A percentile compares a stretch with the other conserved stretches of the same genome.
These are phyloP conservation scores for Telmatherina bonti DNA, from an alignment of 2,797 vertebrate genomes.

Conservation along the genomic window DNA sequence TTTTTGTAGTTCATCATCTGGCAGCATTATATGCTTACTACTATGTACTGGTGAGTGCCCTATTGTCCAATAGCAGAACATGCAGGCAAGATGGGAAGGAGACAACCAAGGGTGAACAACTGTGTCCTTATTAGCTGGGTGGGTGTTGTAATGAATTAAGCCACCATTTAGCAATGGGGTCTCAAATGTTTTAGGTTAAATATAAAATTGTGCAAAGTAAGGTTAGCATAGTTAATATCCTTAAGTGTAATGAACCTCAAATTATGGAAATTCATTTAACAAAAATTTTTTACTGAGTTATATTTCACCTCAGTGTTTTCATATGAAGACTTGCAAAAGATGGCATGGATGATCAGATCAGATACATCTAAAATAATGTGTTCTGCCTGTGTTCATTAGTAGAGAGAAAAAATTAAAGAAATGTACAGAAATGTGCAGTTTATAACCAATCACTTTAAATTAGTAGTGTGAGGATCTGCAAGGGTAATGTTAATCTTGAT, in stretches of 20 bases:
- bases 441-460: neutral
- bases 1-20: constrained; percentile 96
- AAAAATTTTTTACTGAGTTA: neutral
- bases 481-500: constrained; percentile 5
- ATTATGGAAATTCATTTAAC: neutral
- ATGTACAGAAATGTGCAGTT: neutral
- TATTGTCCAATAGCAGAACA: constrained; percentile 82
- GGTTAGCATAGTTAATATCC: neutral
- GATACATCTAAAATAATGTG: neutral
- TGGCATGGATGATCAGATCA: neutral
- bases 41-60: constrained; percentile 97
- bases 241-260: neutral
- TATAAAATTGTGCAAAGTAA: neutral
- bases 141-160: constrained; percentile 15
- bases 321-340: neutral
- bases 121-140: constrained; percentile 55
- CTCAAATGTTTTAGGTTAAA: neutral
- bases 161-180: neutral
- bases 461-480: neutral
- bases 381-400: constrained; percentile 8
- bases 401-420: too few species aligned
- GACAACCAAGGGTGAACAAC: constrained; percentile 83
- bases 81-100: constrained; percentile 82
- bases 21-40: constrained; percentile 94
- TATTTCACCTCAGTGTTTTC: neutral